Evolutionary conservation across 2,888 invertebrate genomes (phyloP), one percentile per base, ranked within the genome.

Genomic region (Spialia ferax): DNA sequence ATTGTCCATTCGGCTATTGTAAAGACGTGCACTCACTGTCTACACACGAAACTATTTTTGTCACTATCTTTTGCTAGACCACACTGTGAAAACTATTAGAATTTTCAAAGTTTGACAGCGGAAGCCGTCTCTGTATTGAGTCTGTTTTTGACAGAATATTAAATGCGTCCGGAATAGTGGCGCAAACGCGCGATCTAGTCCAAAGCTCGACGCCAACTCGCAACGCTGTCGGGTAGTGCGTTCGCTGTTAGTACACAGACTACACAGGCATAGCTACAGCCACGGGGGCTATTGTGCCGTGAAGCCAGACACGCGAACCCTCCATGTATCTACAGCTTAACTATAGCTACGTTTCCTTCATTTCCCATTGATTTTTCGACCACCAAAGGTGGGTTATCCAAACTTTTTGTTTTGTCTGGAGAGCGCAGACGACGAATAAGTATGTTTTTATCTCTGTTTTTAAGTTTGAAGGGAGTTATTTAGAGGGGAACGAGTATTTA

Each of bases 121-220:
- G 63, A 65, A 66, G 35, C 23, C 32, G 56, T 8, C n/a, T 50
- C 8, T 59, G 29, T 18, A 32, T 32, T 29, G 35, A 26, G 32
- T 50, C 13, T 66, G 64, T 45, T 18, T 45, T 62, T 70, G 63
- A 63, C 70, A 63, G 65, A 67, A 59, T 48, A 62, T 59, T 62
- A 60, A 61, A 62, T 56, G 76, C 79, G 82, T 81, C 84, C 78
- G 73, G 81, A 84, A 78, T 85, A 82, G 79, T 75, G 71, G 76
- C 81, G 83, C 84, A 78, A 88, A 85, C 93, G 93, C 90, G 90
- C 91, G 91, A 84, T 87, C 93, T 84, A 85, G 85, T 80, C 90
- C 80, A 86, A 85, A 84, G 93, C 91, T 85, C 85, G 86, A 77
- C 84, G 85, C 81, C 85, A 88, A 93, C 93, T 93, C 93, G 22